These are phyloP conservation scores for Phytoseiulus persimilis DNA, from an alignment of 2,888 invertebrate genomes.

Conservation along the genomic window DNA sequence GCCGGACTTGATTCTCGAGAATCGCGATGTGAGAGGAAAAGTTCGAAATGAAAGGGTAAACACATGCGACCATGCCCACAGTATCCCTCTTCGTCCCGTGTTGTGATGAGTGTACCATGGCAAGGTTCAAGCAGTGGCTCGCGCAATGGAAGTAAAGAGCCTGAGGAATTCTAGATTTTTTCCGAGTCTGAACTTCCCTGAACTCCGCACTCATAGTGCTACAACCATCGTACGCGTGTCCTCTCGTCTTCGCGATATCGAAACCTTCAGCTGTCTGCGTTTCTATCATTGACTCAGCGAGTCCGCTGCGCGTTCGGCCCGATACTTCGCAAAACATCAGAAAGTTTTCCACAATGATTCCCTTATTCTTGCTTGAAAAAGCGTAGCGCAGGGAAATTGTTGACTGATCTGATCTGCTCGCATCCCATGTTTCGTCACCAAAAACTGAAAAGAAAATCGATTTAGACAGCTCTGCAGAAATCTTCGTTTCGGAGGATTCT, in stretches of 20 bases:
- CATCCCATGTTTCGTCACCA: constrained; percentile 45
- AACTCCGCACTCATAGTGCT: too few relatives aligned
- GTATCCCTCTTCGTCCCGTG: not conserved
- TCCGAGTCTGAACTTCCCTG: too few relatives aligned
- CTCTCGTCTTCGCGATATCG: not conserved
- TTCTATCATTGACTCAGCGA: too few relatives aligned
- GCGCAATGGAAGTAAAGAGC: not conserved
- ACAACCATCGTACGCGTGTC: too few relatives aligned
- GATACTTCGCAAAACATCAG: not conserved
- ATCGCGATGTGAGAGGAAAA: not conserved
- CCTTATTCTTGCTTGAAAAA: not conserved
- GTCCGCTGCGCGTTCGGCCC: not conserved
- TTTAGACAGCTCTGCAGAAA: constrained; percentile 46
- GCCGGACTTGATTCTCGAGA: not conserved
- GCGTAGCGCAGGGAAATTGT: not conserved
- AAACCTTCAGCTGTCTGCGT: not conserved
- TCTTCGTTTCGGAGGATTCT: constrained; percentile 41
- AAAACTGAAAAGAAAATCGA: constrained; percentile 47
- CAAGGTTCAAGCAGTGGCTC: not conserved
- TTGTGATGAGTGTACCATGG: not conserved
- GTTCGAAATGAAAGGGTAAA: not conserved
- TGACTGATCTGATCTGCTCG: not conserved
- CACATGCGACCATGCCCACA: not conserved
- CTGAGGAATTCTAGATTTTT: too few relatives aligned
- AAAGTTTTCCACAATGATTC: not conserved